Evolutionary conservation across 2,888 invertebrate species (phyloP).

Genomic region (Dastarcus helophoroides): DNA sequence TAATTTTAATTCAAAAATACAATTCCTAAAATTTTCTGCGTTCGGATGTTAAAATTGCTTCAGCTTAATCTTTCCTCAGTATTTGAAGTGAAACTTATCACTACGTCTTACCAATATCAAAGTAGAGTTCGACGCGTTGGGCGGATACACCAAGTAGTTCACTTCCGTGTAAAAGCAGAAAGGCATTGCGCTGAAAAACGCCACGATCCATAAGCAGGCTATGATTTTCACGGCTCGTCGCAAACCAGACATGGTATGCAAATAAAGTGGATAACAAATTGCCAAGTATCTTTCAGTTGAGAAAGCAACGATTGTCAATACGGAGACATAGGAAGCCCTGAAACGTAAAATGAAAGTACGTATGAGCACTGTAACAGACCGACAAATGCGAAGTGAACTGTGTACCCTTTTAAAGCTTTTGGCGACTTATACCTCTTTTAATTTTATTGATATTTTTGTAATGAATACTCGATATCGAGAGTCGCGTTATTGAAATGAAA

Average conservation of each 20-base stretch:
- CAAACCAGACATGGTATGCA: slow-evolving; percentile 73
- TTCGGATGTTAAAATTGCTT: no score
- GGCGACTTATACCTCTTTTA: no score
- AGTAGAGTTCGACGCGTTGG: slow-evolving; percentile 25
- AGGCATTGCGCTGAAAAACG: slow-evolving; percentile 63
- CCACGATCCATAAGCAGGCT: slow-evolving; percentile 62
- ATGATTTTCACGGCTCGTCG: slow-evolving; percentile 73
- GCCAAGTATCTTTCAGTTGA: slow-evolving; percentile 84
- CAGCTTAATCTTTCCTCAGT: no score
- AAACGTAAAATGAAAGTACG: slow-evolving; percentile 6
- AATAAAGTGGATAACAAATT: slow-evolving; percentile 77
- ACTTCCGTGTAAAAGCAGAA: slow-evolving; percentile 66
- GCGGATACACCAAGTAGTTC: slow-evolving; percentile 63
- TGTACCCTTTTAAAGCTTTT: no score
- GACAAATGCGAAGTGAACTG: no score
- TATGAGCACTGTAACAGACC: neutral
- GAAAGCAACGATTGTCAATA: slow-evolving; percentile 84
- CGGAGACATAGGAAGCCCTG: slow-evolving; percentile 83
- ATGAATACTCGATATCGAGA: no score
- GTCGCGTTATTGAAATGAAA: no score
- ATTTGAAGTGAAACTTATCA: no score
- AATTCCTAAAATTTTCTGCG: no score
- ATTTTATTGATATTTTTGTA: no score
- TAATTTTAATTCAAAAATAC: no score
- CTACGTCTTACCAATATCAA: slow-evolving; percentile 8